Evolutionary conservation across 2,113 vertebrate genomes (phyloP), one percentile per base, ranked within the genome.

Genomic region (Istiophorus platypterus): DNA sequence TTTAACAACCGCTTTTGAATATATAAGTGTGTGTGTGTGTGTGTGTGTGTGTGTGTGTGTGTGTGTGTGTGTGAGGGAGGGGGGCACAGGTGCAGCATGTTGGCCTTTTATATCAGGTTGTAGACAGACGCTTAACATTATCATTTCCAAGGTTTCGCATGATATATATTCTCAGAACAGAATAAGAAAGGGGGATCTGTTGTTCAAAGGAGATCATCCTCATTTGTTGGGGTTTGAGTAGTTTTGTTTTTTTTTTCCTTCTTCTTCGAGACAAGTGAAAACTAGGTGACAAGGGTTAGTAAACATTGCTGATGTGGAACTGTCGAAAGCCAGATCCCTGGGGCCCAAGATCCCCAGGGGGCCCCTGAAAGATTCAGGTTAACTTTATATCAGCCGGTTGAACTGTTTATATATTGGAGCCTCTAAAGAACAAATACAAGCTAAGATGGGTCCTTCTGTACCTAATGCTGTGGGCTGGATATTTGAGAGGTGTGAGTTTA

Each of bases 31-130:
- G n/a, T n/a, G n/a, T n/a, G n/a, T n/a, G n/a, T n/a, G n/a, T n/a
- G n/a, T n/a, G n/a, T n/a, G n/a, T n/a, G n/a, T n/a, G n/a, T n/a
- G n/a, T n/a, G n/a, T n/a, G n/a, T n/a, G n/a, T n/a, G n/a, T n/a
- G n/a, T n/a, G n/a, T n/a, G n/a, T n/a, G n/a, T n/a, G n/a, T n/a
- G n/a, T n/a, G n/a, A n/a, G n/a, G n/a, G n/a, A n/a, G n/a, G n/a
- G n/a, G n/a, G 14, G 7, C 3, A 56, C 72, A 69, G 81, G 76
- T 88, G 71, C 51, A 73, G 45, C 52, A 26, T 45, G 29, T 57
- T 84, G 85, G 87, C 81, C 84, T 88, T 88, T 26, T 15, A 10
- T 17, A 1, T n/a, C 41, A 41, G 64, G 17, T 71, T 76, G 62
- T 47, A 58, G 7, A 72, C 63, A 26, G 11, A 5, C 31, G 17